phyloP scores from a whole-genome alignment of 2,888 invertebrate species.

The Choreutis nemorana region DNA sequence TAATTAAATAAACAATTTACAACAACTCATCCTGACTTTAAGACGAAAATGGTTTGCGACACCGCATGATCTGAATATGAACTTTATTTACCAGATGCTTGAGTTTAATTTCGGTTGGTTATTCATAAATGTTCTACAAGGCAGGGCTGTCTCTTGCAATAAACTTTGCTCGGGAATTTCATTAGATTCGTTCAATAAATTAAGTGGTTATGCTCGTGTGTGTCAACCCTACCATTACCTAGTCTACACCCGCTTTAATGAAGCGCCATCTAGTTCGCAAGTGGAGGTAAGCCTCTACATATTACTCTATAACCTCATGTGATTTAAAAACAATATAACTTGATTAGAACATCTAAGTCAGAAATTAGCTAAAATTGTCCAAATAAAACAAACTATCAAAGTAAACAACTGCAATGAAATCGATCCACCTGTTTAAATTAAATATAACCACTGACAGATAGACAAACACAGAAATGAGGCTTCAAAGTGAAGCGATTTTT shows the following conservation, averaged over 20 bases:
- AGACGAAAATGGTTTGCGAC: constrained; percentile 54
- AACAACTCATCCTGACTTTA: constrained; percentile 28
- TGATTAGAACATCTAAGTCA: too few species aligned
- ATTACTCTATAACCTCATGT: neutral
- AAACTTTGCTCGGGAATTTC: constrained; percentile 63
- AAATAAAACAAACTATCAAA: too few species aligned
- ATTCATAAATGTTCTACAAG: too few species aligned
- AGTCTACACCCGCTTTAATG: constrained; percentile 52
- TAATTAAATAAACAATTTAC: constrained; percentile 63
- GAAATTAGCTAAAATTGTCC: too few species aligned
- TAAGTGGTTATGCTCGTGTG: constrained; percentile 65
- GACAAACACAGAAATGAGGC: too few species aligned
- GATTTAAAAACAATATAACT: neutral
- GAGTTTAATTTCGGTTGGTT: too few species aligned
- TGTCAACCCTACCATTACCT: constrained; percentile 64
- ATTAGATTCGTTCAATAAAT: constrained; percentile 67
- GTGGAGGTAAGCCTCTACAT: constrained; percentile 7
- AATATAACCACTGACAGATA: too few species aligned
- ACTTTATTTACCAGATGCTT: too few species aligned
- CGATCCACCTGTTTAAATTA: too few species aligned
- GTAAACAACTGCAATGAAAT: too few species aligned
- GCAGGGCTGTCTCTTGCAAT: constrained; percentile 60
- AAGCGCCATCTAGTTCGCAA: constrained; percentile 32
- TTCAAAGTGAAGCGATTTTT: too few species aligned
- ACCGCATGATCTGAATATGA: too few species aligned